phyloP scores from a whole-genome alignment of 2,888 invertebrate species.

The Tetranychus piercei region DNA sequence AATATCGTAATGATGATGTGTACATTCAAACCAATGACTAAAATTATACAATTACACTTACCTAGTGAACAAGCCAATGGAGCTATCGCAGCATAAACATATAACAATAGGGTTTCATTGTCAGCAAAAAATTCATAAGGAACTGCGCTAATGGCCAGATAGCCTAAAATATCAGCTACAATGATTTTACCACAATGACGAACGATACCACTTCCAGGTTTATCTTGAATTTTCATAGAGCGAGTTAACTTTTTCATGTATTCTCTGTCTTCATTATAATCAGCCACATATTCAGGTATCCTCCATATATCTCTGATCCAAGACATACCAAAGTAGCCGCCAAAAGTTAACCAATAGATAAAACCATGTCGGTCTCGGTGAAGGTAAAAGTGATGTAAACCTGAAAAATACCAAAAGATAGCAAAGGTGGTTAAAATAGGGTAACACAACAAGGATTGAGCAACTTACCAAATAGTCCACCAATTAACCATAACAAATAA shows the following conservation, averaged over 20 bases:
- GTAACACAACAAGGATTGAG: not conserved
- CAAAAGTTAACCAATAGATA: constrained; percentile 67
- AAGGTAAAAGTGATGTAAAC: constrained; percentile 76
- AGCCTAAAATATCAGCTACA: constrained; percentile 62
- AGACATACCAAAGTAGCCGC: constrained; percentile 63
- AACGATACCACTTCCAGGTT: constrained; percentile 31
- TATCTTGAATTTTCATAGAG: constrained; percentile 44
- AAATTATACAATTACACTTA: constrained; percentile 33
- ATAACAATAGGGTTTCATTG: constrained; percentile 47
- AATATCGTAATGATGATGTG: too few species aligned
- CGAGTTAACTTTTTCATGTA: constrained; percentile 39
- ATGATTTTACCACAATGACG: constrained; percentile 44
- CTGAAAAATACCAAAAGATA: constrained; percentile 31
- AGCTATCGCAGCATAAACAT: constrained; percentile 46
- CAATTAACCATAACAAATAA: constrained; percentile 67
- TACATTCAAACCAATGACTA: too few species aligned
- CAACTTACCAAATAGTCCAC: constrained; percentile 39
- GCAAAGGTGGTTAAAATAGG: not conserved
- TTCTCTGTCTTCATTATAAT: constrained; percentile 35
- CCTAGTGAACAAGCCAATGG: constrained; percentile 54
- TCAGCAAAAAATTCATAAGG: constrained; percentile 48
- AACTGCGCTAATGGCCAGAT: constrained; percentile 52
- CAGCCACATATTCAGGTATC: constrained; percentile 64
- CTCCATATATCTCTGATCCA: constrained; percentile 68
- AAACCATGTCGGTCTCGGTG: constrained; percentile 73